phyloP scores from a whole-genome alignment of 2,113 vertebrate genomes.

The Prinia subflava region DNA sequence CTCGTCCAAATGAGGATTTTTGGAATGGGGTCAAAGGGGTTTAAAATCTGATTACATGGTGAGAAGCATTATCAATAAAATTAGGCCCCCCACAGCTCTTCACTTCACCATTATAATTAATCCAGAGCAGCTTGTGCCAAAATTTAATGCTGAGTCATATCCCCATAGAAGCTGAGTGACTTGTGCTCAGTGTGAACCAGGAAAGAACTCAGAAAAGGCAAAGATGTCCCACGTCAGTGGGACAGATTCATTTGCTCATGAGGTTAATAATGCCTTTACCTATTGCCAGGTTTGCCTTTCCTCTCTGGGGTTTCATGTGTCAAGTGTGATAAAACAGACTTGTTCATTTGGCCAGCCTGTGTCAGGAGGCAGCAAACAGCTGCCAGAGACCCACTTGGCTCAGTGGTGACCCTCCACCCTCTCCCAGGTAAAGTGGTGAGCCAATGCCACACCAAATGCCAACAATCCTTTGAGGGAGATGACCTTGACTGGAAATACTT shows the following conservation, averaged over 20 bases:
- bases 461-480: rapidly evolving
- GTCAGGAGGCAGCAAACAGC: neutral
- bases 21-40: neutral
- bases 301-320: neutral
- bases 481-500: neutral
- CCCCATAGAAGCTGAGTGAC: neutral
- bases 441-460: neutral
- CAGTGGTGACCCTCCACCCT: rapidly evolving
- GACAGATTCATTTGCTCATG: neutral
- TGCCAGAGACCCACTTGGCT: neutral
- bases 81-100: neutral
- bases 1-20: neutral
- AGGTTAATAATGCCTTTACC: neutral
- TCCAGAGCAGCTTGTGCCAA: neutral
- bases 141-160: neutral
- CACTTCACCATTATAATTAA: neutral
- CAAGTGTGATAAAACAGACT: neutral
- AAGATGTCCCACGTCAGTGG: neutral
- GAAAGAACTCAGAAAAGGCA: neutral
- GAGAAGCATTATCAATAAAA: conserved; percentile 1
- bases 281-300: neutral
- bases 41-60: neutral
- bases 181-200: neutral
- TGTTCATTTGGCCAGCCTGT: neutral
- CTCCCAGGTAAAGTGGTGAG: neutral